Evolutionary conservation across 2,113 vertebrate genomes (phyloP).

Genomic region (Chaetodon auriga): DNA sequence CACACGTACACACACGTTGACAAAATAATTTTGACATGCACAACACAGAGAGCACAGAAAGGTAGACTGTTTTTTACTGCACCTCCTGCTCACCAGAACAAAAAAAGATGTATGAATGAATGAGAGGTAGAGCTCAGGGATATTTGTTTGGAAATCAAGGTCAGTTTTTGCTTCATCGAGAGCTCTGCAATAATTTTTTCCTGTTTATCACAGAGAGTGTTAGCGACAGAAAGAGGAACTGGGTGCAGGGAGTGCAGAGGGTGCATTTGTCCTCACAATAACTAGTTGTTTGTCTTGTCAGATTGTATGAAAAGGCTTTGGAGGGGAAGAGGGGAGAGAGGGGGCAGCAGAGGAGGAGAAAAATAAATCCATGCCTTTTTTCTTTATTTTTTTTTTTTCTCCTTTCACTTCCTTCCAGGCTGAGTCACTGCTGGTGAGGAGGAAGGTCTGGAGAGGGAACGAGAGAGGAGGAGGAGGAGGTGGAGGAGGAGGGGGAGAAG

Average conservation of each 20-base stretch:
- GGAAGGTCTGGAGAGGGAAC: constrained; percentile 90
- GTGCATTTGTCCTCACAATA: constrained; percentile 76
- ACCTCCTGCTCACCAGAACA: constrained; percentile 21
- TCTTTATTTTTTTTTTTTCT: constrained; percentile 78
- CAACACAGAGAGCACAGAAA: constrained; percentile 27
- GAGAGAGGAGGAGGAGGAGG: constrained; percentile 76
- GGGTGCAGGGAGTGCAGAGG: constrained; percentile 43
- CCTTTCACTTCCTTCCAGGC: constrained; percentile 92
- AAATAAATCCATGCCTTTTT: constrained; percentile 81
- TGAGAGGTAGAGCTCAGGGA: constrained; percentile 39
- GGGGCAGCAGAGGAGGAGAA: constrained; percentile 57
- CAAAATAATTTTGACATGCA: constrained; percentile 44
- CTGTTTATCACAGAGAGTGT: constrained; percentile 56
- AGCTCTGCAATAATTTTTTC: constrained; percentile 62
- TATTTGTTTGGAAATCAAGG: constrained; percentile 54
- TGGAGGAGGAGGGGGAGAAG: constrained; percentile 76
- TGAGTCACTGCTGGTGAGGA: constrained; percentile 93
- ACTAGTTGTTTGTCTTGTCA: constrained; percentile 88
- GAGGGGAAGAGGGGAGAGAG: constrained; percentile 41
- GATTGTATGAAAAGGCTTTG: constrained; percentile 81
- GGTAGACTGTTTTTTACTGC: not conserved
- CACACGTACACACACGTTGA: constrained; percentile 26
- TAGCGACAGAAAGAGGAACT: constrained; percentile 58
- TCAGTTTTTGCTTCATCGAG: constrained; percentile 51
- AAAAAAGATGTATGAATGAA: constrained; percentile 59